Evolutionary conservation across 2,113 vertebrate genomes (phyloP).

Genomic region (Paratilapia polleni): DNA sequence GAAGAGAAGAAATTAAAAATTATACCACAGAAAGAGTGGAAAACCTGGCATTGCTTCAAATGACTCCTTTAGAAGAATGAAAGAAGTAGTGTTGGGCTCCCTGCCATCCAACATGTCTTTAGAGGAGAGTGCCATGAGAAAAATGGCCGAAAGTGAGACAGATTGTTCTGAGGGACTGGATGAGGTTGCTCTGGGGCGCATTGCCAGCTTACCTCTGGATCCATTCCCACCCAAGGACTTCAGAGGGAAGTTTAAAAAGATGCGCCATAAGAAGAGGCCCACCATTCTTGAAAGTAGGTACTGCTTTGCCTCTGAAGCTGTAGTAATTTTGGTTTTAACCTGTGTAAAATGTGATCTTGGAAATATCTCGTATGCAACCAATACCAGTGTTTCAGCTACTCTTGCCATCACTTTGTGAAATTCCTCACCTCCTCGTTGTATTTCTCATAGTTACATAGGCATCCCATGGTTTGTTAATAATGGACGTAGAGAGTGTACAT

Average conservation of each 20-base stretch:
- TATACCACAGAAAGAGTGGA: not conserved
- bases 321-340: not conserved
- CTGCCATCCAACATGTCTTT: conserved; percentile 82
- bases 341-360: conserved; percentile 1
- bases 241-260: conserved; percentile 87
- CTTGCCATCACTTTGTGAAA: conserved; percentile 56
- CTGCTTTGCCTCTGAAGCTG: not conserved
- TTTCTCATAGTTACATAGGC: conserved; percentile 37
- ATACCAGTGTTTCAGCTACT: conserved; percentile 10
- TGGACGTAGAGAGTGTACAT: conserved; percentile 13
- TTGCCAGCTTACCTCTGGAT: conserved; percentile 71
- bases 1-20: conserved; percentile 23
- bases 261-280: conserved; percentile 89
- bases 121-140: conserved; percentile 81
- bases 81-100: conserved; percentile 57
- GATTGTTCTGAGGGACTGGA: conserved; percentile 77
- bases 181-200: conserved; percentile 75
- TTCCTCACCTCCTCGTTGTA: conserved; percentile 51
- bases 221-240: conserved; percentile 77
- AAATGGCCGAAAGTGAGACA: conserved; percentile 76
- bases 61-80: conserved; percentile 65
- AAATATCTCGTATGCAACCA: not conserved
- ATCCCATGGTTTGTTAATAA: conserved; percentile 44
- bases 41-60: conserved; percentile 50
- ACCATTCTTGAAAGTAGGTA: conserved; percentile 94